phyloP scores from a whole-genome alignment of 2,888 invertebrate genomes.

The Ethmia dodecea region DNA sequence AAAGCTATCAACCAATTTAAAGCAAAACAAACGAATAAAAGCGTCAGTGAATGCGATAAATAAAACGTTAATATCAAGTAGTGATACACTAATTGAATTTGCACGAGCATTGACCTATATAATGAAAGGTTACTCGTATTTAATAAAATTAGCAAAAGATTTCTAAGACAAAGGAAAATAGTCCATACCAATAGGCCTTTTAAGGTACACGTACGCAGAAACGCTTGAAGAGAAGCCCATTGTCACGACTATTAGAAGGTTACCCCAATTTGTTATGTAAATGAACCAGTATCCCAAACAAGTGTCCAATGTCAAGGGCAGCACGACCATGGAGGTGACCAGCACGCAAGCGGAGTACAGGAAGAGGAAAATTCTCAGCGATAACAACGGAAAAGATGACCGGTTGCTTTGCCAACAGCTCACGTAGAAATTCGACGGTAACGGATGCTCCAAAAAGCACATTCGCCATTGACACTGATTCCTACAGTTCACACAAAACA shows the following conservation, averaged over 20 bases:
- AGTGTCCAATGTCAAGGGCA: constrained; percentile 34
- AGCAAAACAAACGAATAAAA: too few relatives aligned
- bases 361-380: constrained; percentile 41
- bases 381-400: constrained; percentile 40
- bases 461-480: constrained; percentile 40
- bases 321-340: constrained; percentile 29
- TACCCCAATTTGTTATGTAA: constrained; percentile 67
- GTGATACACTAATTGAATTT: too few relatives aligned
- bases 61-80: too few relatives aligned
- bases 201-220: constrained; percentile 43
- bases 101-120: too few relatives aligned
- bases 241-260: constrained; percentile 43
- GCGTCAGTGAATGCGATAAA: too few relatives aligned
- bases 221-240: constrained; percentile 43
- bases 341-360: constrained; percentile 41
- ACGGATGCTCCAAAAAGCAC: constrained; percentile 41
- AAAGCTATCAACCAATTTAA: too few relatives aligned
- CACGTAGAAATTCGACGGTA: constrained; percentile 51
- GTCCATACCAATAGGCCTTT: constrained; percentile 44
- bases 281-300: constrained; percentile 58
- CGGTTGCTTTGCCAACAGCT: constrained; percentile 52
- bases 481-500: constrained; percentile 31
- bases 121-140: too few relatives aligned
- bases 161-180: too few relatives aligned
- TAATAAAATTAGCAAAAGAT: too few relatives aligned